Conservation (phyloP, 2,888 invertebrate genomes). For the Meiosimyza decipiens region DNA sequence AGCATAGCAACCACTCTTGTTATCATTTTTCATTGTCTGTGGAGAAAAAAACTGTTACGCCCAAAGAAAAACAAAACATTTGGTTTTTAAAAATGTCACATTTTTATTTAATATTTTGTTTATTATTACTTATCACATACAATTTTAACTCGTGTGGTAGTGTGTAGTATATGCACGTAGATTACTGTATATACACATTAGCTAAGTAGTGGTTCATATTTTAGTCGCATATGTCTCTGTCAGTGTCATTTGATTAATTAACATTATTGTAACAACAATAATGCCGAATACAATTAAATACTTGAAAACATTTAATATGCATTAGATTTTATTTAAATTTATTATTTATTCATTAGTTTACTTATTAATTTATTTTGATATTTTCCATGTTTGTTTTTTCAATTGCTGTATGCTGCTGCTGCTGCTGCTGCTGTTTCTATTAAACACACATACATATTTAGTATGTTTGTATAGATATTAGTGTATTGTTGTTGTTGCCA, state of each 20-base stretch:
- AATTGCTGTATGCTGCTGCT: background rate
- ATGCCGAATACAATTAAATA: background rate
- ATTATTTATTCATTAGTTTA: background rate
- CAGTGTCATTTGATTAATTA: background rate
- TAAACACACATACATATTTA: background rate
- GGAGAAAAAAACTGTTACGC: no score
- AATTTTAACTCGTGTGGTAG: background rate
- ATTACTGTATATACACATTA: background rate
- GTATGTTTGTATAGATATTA: no score
- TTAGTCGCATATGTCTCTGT: background rate
- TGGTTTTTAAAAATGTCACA: slow-evolving; percentile 22
- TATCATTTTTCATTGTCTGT: no score
- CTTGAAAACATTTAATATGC: slow-evolving; percentile 19
- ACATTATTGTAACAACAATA: background rate
- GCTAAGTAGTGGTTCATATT: background rate
- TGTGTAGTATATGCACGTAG: background rate
- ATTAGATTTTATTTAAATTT: background rate
- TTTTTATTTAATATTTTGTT: slow-evolving; percentile 7
- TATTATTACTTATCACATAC: slow-evolving; percentile 1
- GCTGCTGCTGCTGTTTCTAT: background rate
- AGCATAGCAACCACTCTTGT: no score
- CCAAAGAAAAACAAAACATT: background rate
- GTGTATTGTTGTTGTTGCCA: background rate
- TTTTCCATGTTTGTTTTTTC: background rate
- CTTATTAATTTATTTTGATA: background rate